phyloP scores from a whole-genome alignment of 1,140 invertebrate species.

The Conus betulinus region DNA sequence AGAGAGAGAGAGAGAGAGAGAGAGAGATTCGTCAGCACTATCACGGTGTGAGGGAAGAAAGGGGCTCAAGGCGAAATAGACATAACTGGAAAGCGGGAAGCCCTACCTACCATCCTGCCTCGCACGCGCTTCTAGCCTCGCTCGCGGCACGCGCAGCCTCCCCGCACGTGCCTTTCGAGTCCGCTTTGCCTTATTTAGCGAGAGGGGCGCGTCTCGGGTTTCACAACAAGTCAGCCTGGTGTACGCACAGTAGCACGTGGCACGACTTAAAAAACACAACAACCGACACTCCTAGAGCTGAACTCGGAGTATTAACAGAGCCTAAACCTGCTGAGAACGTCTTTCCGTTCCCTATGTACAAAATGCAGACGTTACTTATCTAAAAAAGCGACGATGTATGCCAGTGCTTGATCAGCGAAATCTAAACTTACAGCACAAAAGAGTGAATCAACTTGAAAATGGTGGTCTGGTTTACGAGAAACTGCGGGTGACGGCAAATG shows the following conservation, averaged over 20 bases:
- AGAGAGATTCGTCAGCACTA: conserved; percentile 13
- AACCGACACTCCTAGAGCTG: too few species aligned
- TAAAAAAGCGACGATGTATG: too few species aligned
- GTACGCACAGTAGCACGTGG: not conserved
- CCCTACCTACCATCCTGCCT: not conserved
- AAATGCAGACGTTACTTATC: too few species aligned
- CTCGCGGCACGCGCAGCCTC: conserved; percentile 2
- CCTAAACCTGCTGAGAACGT: too few species aligned
- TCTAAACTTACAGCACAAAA: too few species aligned
- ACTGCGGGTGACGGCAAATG: too few species aligned
- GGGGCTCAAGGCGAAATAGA: not conserved
- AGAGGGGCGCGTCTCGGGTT: conserved; percentile 11
- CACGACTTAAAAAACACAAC: not conserved
- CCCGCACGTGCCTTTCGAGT: conserved; percentile 18
- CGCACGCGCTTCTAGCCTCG: conserved; percentile 1
- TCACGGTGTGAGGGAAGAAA: not conserved
- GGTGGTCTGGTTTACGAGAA: too few species aligned
- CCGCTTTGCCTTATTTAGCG: conserved; percentile 46
- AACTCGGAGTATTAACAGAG: too few species aligned
- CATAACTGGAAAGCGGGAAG: not conserved
- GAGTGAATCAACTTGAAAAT: too few species aligned
- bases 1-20: not conserved
- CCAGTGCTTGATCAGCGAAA: too few species aligned
- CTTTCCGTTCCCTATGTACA: too few species aligned
- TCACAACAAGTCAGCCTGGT: conserved; percentile 33